Evolutionary conservation across 2,888 invertebrate species (phyloP), one percentile per base, ranked within the genome.

Genomic region (Nineta flava): DNA sequence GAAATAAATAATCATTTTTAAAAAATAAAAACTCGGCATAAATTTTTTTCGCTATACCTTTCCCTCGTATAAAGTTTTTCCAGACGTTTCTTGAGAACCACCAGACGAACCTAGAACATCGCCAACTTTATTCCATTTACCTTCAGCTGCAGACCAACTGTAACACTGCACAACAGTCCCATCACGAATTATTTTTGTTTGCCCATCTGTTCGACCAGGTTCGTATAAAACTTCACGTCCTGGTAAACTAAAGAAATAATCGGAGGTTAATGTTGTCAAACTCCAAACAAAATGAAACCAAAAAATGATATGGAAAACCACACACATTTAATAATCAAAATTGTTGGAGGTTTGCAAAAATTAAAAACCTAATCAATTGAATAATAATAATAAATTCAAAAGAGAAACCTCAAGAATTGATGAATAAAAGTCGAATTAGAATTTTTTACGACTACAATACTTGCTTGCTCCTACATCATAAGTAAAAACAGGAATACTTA

Each of bases 51-150:
- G 26, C 7, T 26, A 26, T 59, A 83, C 83, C 71, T 87, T 81
- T 57, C 95, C 95, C 61, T 93, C 84, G 61, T 76, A 79, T 59
- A 86, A 70, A 6, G 82, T 81, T 66, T 88, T 92, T 19, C 85
- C 87, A 0, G 78, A 75, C 1, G 74, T 70, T 4, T 66, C 68
- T 55, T 82, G 78, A 1, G 74, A 74, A 3, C 81, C 79, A 1
- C 79, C 80, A 12, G 76, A 71, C 9, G 79, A 79, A 0, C 95
- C 92, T 60, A 90, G 77, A 2, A 95, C 91, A 62, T 94, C 91
- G 0, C 95, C 95, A 13, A 95, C 71, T 63, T 87, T 82, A 52
- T 77, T 77, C 95, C 95, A 96, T 55, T 63, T 65, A 50, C 72
- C 67, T 41, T 70, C 73, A 34, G 68, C 73, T 49, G 67, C 74